phyloP scores from a whole-genome alignment of 2,888 invertebrate genomes.

The Andrena fulva region DNA sequence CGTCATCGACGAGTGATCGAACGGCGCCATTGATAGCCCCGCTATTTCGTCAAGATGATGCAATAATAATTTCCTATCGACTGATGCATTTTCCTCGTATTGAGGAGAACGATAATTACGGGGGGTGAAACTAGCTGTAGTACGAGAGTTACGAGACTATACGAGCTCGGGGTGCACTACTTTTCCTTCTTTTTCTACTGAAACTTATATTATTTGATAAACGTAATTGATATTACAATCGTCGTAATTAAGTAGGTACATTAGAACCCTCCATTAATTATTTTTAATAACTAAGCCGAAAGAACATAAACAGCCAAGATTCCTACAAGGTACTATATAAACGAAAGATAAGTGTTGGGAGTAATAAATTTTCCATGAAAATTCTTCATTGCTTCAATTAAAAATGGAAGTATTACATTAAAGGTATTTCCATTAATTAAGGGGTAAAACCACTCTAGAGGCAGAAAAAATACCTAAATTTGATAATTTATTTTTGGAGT shows the following conservation, averaged over 20 bases:
- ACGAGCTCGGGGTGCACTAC: not conserved
- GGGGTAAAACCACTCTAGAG: too few species aligned
- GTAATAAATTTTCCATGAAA: too few species aligned
- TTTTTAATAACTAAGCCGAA: not conserved
- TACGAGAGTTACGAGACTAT: not conserved
- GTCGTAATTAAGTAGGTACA: not conserved
- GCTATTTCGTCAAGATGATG: conserved; percentile 51
- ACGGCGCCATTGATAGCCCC: conserved; percentile 52
- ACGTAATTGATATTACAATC: not conserved
- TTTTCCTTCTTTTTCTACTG: not conserved
- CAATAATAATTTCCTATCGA: conserved; percentile 56
- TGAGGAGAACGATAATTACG: not conserved
- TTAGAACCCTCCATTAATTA: not conserved
- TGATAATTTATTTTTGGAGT: too few species aligned
- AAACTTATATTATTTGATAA: not conserved
- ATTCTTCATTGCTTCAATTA: too few species aligned
- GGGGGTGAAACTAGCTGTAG: not conserved
- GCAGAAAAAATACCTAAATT: too few species aligned
- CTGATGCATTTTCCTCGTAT: conserved; percentile 7
- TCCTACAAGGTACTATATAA: too few species aligned
- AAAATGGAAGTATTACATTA: too few species aligned
- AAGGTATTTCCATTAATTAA: too few species aligned
- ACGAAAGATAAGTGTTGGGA: too few species aligned
- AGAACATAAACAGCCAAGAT: too few species aligned
- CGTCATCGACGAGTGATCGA: conserved; percentile 59